These are phyloP conservation scores for Habroteleia sp. DNA, from an alignment of 2,888 invertebrate species.

Conservation along the genomic window DNA sequence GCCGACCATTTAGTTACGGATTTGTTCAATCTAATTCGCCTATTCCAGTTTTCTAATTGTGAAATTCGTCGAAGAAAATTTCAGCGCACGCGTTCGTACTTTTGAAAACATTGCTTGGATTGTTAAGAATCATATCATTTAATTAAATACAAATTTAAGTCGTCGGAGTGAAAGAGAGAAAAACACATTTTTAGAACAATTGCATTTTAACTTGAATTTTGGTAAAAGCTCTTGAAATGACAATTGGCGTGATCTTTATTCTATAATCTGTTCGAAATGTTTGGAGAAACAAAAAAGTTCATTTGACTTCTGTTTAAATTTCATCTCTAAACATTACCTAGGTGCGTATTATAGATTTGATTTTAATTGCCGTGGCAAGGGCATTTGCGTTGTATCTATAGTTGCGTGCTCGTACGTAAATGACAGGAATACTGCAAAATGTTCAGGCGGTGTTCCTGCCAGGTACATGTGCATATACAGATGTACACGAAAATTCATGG, in stretches of 20 bases:
- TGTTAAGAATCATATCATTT: too few species aligned
- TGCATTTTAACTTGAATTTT: too few species aligned
- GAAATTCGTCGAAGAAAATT: too few species aligned
- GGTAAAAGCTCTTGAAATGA: too few species aligned
- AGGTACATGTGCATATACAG: slow-evolving; percentile 44
- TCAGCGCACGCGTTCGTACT: too few species aligned
- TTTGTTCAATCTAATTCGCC: background rate
- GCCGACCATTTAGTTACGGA: background rate
- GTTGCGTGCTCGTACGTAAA: slow-evolving; percentile 48
- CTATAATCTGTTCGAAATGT: too few species aligned
- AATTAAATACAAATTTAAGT: too few species aligned
- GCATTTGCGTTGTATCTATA: slow-evolving; percentile 35
- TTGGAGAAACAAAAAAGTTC: background rate
- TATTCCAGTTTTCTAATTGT: too few species aligned
- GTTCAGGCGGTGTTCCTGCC: slow-evolving; percentile 53
- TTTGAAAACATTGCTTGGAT: too few species aligned
- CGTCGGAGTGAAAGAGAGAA: too few species aligned
- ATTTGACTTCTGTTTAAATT: slow-evolving; percentile 7
- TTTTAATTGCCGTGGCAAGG: slow-evolving; percentile 42
- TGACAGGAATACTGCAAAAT: slow-evolving; percentile 59
- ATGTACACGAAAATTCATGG: slow-evolving; percentile 47
- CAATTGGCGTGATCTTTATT: too few species aligned
- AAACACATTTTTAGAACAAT: too few species aligned
- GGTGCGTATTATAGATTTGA: slow-evolving; percentile 33
- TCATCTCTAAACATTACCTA: slow-evolving; percentile 13